phyloP scores from a whole-genome alignment of 2,797 vertebrate species.

The Enteromius anoplus region DNA sequence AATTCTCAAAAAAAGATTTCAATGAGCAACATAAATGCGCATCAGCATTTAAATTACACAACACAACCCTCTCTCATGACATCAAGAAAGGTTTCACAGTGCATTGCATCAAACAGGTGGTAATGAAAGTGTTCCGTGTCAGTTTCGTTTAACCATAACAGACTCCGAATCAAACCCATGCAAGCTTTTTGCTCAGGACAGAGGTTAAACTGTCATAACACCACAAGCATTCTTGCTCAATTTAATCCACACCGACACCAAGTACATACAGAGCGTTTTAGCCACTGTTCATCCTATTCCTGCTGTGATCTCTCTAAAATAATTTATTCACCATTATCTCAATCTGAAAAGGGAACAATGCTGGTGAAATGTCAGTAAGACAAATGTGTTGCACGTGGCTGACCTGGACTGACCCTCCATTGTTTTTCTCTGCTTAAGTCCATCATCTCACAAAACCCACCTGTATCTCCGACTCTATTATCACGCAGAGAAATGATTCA shows the following conservation, averaged over 20 bases:
- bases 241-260: slow-evolving; percentile 6
- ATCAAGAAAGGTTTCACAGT: background rate
- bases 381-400: slow-evolving; percentile 1
- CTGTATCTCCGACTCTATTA: background rate
- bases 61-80: background rate
- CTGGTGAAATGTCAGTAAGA: slow-evolving; percentile 28
- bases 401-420: slow-evolving; percentile 1
- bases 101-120: background rate
- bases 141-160: background rate
- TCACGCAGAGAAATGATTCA: slow-evolving; percentile 11
- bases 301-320: background rate
- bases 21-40: background rate
- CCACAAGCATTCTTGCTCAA: slow-evolving; percentile 6
- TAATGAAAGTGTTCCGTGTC: background rate
- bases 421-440: slow-evolving; percentile 4
- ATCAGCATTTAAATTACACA: background rate
- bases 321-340: background rate
- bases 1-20: background rate
- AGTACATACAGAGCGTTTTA: background rate
- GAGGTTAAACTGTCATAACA: background rate
- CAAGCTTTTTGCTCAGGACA: background rate
- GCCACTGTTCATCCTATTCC: slow-evolving; percentile 3
- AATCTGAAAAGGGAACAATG: background rate
- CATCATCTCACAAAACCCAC: slow-evolving; percentile 16
- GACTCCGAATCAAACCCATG: background rate